Evolutionary conservation across 2,113 vertebrate genomes (phyloP).

Genomic region (Hippocampus abdominalis): DNA sequence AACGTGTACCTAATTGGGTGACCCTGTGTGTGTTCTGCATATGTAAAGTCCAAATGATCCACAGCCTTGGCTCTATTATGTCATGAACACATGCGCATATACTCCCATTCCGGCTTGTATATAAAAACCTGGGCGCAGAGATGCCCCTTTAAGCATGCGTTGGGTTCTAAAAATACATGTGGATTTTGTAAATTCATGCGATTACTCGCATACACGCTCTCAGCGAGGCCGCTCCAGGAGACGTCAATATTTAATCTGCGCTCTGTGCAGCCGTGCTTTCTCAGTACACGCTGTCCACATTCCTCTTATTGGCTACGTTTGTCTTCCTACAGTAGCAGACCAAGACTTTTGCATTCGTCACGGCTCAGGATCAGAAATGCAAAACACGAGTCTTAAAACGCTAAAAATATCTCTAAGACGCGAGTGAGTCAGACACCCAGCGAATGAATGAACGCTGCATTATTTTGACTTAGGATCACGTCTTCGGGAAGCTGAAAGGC

Average conservation of each 20-base stretch:
- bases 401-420: background rate
- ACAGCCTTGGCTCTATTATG: background rate
- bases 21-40: no score
- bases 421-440: background rate
- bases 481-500: background rate
- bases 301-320: constrained; percentile 33
- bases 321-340: constrained; percentile 15
- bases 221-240: constrained; percentile 38
- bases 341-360: constrained; percentile 31
- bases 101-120: background rate
- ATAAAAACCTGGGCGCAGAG: background rate
- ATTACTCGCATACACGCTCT: constrained; percentile 34
- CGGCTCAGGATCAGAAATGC: background rate
- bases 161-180: constrained; percentile 57
- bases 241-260: constrained; percentile 67
- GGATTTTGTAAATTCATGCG: constrained; percentile 39
- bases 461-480: background rate
- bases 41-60: no score
- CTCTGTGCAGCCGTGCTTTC: constrained; percentile 8
- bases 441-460: background rate
- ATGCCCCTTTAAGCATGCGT: constrained; percentile 28
- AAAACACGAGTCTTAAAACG: background rate
- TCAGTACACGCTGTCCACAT: constrained; percentile 15
- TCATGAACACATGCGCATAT: background rate
- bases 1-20: no score